These are phyloP conservation scores for Prionailurus bengalensis DNA, from an alignment of 2,113 vertebrate species.

Conservation along the genomic window DNA sequence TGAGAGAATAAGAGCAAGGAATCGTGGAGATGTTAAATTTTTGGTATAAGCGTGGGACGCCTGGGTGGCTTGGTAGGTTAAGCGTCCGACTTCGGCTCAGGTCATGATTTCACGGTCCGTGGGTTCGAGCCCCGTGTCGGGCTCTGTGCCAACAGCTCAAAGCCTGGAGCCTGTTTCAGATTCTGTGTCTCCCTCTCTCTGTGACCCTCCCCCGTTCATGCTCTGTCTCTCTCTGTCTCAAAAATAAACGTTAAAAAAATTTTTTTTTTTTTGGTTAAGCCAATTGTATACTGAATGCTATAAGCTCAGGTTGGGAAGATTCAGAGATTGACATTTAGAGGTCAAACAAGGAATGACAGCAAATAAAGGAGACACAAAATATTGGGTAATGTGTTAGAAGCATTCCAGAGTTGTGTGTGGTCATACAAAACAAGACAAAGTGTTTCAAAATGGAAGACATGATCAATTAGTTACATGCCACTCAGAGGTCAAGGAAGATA, in stretches of 20 bases:
- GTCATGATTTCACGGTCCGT: no score
- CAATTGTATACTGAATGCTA: background rate
- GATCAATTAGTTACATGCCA: background rate
- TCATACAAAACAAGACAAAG: background rate
- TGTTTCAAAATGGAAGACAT: background rate
- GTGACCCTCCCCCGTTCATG: no score
- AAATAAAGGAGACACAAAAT: background rate
- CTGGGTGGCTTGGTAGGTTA: no score
- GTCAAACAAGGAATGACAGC: background rate
- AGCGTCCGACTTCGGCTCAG: no score
- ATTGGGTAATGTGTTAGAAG: background rate
- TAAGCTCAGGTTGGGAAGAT: background rate
- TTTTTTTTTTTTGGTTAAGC: background rate
- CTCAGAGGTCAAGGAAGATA: background rate
- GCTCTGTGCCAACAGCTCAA: no score
- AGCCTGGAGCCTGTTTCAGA: no score
- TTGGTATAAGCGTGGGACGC: no score
- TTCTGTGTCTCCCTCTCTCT: no score
- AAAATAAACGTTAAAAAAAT: no score
- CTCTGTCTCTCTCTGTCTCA: no score
- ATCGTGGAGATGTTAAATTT: background rate
- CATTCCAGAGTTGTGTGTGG: background rate
- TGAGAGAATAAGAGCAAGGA: background rate
- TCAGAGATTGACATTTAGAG: background rate
- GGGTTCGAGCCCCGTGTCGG: no score